phyloP scores from a whole-genome alignment of 2,113 vertebrate genomes.

The Zootoca vivipara region DNA sequence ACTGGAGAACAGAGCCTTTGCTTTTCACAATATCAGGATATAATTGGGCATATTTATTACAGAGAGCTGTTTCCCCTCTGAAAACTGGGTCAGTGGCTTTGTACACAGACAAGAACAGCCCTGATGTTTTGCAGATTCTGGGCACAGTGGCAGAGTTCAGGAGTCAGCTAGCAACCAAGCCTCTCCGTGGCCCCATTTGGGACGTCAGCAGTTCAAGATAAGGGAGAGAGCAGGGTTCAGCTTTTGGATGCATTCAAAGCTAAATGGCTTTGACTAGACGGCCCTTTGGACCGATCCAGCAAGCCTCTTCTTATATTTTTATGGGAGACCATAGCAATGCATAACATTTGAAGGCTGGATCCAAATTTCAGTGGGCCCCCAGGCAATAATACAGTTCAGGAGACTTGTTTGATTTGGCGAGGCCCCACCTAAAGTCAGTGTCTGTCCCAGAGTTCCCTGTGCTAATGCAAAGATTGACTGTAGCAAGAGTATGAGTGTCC shows the following conservation, averaged over 20 bases:
- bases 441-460: too few relatives aligned
- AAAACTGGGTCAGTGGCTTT: background rate
- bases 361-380: too few relatives aligned
- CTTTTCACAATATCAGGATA: constrained; percentile 4
- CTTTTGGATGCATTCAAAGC: background rate
- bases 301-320: too few relatives aligned
- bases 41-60: background rate
- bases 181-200: background rate
- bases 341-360: too few relatives aligned
- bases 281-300: too few relatives aligned
- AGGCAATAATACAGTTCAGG: too few relatives aligned
- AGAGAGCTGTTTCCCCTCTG: background rate
- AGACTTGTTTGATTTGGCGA: too few relatives aligned
- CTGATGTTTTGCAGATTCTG: background rate
- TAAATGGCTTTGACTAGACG: background rate
- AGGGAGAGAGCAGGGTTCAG: background rate
- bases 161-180: background rate
- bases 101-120: background rate
- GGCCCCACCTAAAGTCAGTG: too few relatives aligned
- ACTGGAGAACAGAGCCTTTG: background rate
- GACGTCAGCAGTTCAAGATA: background rate
- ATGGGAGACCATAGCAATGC: too few relatives aligned
- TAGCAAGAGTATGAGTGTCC: background rate
- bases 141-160: too few relatives aligned
- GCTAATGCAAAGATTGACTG: too few relatives aligned